phyloP scores from a whole-genome alignment of 30 jellyfish, hydroid and myxozoan genomes.

The Aurelia aurita complex sp. Pacific region DNA sequence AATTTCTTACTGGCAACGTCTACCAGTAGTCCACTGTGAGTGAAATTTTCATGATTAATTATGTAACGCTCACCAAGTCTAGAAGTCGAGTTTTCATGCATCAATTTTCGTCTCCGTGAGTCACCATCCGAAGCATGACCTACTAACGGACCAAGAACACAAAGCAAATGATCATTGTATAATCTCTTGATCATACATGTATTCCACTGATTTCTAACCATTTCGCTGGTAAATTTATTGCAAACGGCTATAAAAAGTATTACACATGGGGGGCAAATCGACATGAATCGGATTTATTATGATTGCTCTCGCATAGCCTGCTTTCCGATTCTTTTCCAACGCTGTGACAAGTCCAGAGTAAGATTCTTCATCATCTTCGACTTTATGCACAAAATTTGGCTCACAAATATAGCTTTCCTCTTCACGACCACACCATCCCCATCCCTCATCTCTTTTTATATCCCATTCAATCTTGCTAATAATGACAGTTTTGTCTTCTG shows the following conservation, averaged over 20 bases:
- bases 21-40: conserved; percentile 1
- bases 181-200: neutral
- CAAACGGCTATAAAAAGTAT: conserved; percentile 18
- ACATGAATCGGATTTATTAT: conserved; percentile 24
- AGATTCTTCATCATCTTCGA: conserved; percentile 28
- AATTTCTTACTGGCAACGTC: neutral
- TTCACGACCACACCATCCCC: conserved; percentile 50
- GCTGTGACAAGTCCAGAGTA: conserved; percentile 18
- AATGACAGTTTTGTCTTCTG: conserved; percentile 47
- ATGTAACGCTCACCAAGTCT: conserved; percentile 22
- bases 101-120: conserved; percentile 34
- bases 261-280: conserved; percentile 44
- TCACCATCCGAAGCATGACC: conserved; percentile 77
- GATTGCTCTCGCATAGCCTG: conserved; percentile 16
- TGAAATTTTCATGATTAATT: conserved; percentile 27
- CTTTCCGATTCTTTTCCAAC: neutral
- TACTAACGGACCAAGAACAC: conserved; percentile 55
- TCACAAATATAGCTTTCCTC: conserved; percentile 24
- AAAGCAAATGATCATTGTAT: conserved; percentile 32
- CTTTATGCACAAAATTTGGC: conserved; percentile 10
- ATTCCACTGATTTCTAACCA: conserved; percentile 23
- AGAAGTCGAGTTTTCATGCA: neutral
- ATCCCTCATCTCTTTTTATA: conserved; percentile 31
- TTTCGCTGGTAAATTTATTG: conserved; percentile 9
- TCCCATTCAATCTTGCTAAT: conserved; percentile 36